phyloP scores from a whole-genome alignment of 2,888 invertebrate species.

The Proisotoma minuta region DNA sequence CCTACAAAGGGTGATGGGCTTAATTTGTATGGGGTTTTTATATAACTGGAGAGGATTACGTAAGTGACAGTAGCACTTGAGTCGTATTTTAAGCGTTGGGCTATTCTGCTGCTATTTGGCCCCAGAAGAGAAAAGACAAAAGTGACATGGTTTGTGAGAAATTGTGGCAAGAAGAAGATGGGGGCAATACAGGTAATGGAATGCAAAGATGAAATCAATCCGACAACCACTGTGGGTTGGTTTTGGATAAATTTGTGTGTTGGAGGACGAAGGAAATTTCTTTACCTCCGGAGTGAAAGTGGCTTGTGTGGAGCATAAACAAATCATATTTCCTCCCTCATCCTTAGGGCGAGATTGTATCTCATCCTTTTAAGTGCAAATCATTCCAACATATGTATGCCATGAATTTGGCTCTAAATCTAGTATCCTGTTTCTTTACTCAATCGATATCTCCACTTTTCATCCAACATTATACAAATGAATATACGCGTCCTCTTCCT shows the following conservation, averaged over 20 bases:
- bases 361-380: conserved; percentile 14
- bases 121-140: not conserved
- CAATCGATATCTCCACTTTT: conserved; percentile 13
- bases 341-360: conserved; percentile 14
- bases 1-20: no score
- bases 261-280: not conserved
- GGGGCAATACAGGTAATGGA: no score
- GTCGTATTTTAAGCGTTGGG: no score
- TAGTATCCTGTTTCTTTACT: conserved; percentile 10
- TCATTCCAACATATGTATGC: conserved; percentile 13
- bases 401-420: conserved; percentile 5
- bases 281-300: not conserved
- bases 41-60: no score
- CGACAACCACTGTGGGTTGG: not conserved
- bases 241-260: not conserved
- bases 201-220: not conserved
- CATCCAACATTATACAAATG: not conserved
- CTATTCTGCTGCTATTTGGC: no score
- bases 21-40: no score
- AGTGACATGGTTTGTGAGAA: no score
- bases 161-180: no score
- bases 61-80: no score
- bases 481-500: not conserved
- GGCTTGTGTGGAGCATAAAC: conserved; percentile 6
- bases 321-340: conserved; percentile 16